Evolutionary conservation across 2,797 vertebrate genomes (phyloP).

Genomic region (Tokudaia muenninki): DNA sequence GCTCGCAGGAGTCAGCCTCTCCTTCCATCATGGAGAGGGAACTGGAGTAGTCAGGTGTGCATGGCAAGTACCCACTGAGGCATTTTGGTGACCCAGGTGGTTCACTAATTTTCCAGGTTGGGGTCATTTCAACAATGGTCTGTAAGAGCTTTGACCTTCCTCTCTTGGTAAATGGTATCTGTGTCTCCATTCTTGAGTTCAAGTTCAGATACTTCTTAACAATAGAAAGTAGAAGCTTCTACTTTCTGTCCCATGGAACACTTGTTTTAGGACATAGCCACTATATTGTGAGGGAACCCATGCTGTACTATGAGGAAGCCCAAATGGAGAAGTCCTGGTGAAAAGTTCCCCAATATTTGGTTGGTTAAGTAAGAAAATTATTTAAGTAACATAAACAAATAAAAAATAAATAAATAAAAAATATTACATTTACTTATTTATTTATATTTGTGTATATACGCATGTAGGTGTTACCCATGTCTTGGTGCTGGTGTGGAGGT

Average conservation of each 20-base stretch:
- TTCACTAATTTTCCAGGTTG: background rate
- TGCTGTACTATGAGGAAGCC: background rate
- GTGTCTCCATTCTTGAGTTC: background rate
- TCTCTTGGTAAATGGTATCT: background rate
- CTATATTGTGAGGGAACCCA: background rate
- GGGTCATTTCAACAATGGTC: background rate
- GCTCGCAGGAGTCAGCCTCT: background rate
- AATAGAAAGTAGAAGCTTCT: background rate
- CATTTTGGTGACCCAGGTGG: background rate
- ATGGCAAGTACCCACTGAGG: background rate
- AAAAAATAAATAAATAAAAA: background rate
- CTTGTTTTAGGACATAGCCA: background rate
- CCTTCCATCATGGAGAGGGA: too few species aligned
- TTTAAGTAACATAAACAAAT: background rate
- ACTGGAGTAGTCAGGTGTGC: background rate
- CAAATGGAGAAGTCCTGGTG: background rate
- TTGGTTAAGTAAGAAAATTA: background rate
- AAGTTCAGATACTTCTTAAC: background rate
- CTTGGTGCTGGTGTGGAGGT: background rate
- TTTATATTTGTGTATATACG: background rate
- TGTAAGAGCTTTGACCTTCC: background rate
- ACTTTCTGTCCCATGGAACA: background rate
- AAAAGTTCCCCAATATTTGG: background rate
- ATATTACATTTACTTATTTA: background rate
- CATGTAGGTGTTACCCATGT: background rate